phyloP scores from a whole-genome alignment of 2,888 invertebrate species.

The Rambutsinella grinnellia region DNA sequence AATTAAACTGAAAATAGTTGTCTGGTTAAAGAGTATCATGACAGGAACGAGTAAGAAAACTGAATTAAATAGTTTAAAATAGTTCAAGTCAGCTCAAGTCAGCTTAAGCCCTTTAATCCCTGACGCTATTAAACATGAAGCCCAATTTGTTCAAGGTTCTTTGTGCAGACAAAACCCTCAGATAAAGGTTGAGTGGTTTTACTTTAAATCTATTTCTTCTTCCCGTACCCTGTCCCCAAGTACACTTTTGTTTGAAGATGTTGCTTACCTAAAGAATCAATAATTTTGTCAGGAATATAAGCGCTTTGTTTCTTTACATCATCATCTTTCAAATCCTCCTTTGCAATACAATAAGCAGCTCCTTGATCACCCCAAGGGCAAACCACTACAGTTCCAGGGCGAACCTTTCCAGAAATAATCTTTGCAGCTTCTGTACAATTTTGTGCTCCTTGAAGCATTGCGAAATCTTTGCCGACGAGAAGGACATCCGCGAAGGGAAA shows the following conservation, averaged over 20 bases:
- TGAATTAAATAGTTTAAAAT: too few relatives aligned
- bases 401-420: conserved; percentile 69
- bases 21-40: neutral
- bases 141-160: too few relatives aligned
- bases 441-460: conserved; percentile 72
- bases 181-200: too few relatives aligned
- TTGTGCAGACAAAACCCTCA: too few relatives aligned
- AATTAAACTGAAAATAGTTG: neutral
- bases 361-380: conserved; percentile 77
- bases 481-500: conserved; percentile 73
- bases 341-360: conserved; percentile 69
- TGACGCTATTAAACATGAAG: too few relatives aligned
- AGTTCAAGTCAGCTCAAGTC: too few relatives aligned
- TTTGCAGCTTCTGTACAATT: conserved; percentile 72
- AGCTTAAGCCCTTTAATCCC: too few relatives aligned
- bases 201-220: too few relatives aligned
- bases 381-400: conserved; percentile 69
- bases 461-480: conserved; percentile 79
- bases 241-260: too few relatives aligned
- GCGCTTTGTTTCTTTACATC: conserved; percentile 70
- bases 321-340: conserved; percentile 68
- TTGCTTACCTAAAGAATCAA: conserved; percentile 74
- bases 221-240: too few relatives aligned
- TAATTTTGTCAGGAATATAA: conserved; percentile 71
- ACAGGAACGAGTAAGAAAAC: too few relatives aligned